Evolutionary conservation across 2,113 vertebrate species (phyloP).

Genomic region (Aleadryas rufinucha): DNA sequence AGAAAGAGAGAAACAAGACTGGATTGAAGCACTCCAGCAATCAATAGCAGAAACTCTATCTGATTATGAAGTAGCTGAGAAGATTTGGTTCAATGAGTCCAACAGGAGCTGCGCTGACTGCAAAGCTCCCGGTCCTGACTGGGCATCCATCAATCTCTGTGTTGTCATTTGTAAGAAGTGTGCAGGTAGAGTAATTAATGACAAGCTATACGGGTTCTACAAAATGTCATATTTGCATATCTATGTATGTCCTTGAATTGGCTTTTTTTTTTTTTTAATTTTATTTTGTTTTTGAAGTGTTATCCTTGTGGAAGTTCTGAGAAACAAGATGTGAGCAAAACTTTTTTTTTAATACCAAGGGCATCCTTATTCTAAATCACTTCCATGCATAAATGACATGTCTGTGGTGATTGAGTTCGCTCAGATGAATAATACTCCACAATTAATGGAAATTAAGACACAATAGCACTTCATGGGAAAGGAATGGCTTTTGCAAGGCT

Average conservation of each 20-base stretch:
- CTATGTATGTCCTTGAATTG: background rate
- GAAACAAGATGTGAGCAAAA: background rate
- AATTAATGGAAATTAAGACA: background rate
- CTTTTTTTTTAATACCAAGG: background rate
- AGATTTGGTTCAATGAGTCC: slow-evolving; percentile 97
- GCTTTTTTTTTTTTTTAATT: background rate
- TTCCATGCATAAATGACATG: background rate
- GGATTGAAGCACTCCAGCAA: slow-evolving; percentile 94
- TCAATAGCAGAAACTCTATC: slow-evolving; percentile 94
- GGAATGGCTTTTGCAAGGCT: background rate
- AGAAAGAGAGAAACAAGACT: slow-evolving; percentile 91
- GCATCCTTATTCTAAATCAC: background rate
- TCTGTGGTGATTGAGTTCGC: background rate
- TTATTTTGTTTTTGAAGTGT: background rate
- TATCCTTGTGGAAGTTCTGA: background rate
- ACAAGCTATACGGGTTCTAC: background rate
- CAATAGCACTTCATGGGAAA: background rate
- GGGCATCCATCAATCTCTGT: slow-evolving; percentile 95
- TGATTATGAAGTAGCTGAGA: slow-evolving; percentile 98
- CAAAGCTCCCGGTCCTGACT: slow-evolving; percentile 84
- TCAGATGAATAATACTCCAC: background rate
- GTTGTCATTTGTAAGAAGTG: slow-evolving; percentile 98
- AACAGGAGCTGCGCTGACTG: slow-evolving; percentile 96
- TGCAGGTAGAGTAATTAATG: slow-evolving; percentile 83
- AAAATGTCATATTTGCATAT: slow-evolving; percentile 22